phyloP scores from a whole-genome alignment of 2,797 vertebrate genomes.

The Molothrus ater region DNA sequence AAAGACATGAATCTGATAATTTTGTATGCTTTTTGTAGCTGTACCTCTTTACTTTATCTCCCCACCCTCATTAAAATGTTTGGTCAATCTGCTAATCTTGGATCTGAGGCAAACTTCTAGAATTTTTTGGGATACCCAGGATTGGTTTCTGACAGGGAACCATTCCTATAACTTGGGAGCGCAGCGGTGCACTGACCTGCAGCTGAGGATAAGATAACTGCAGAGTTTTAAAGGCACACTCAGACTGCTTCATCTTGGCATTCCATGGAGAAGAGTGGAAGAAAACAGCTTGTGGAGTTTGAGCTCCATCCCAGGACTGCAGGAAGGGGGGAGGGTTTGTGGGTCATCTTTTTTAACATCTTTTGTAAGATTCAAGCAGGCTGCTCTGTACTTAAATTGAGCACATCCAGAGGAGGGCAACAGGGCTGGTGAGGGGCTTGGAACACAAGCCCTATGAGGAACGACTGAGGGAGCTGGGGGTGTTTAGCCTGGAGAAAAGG shows the following conservation, averaged over 20 bases:
- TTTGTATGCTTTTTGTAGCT: background rate
- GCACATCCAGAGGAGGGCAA: background rate
- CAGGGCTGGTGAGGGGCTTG: background rate
- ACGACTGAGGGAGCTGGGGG: rapidly evolving
- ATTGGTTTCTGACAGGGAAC: background rate
- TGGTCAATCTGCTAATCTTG: background rate
- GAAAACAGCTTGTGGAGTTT: background rate
- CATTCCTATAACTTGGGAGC: background rate
- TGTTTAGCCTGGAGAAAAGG: background rate
- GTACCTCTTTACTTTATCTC: background rate
- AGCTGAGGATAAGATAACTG: background rate
- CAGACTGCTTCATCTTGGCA: background rate
- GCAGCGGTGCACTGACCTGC: background rate
- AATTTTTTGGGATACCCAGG: background rate
- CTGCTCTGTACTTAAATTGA: background rate
- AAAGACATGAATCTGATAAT: background rate
- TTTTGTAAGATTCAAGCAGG: background rate
- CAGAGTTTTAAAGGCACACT: background rate
- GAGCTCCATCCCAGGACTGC: background rate
- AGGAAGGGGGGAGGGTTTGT: background rate
- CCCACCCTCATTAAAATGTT: background rate
- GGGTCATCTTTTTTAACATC: too few relatives aligned
- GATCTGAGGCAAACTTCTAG: background rate
- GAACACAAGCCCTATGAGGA: background rate
- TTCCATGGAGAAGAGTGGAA: background rate